Evolutionary conservation across 2,888 invertebrate species (phyloP).

Genomic region (Halictus quadricinctus): DNA sequence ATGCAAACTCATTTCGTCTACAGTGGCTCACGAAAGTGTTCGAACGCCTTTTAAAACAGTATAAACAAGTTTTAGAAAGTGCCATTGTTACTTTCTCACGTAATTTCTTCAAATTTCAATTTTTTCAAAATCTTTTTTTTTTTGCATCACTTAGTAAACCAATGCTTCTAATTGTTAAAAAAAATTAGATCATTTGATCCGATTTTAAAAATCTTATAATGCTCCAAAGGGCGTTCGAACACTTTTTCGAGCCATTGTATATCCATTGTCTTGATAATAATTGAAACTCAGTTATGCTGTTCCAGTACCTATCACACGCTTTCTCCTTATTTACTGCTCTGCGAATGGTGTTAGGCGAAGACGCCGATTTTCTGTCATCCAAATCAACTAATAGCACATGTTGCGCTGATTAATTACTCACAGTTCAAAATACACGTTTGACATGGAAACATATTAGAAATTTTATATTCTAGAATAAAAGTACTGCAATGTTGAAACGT

Average conservation of each 20-base stretch:
- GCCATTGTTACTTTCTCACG: too few species aligned
- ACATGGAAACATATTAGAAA: not conserved
- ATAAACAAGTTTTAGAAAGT: too few species aligned
- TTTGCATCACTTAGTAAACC: too few species aligned
- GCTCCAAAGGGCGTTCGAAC: too few species aligned
- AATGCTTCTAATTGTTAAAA: not conserved
- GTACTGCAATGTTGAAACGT: not conserved
- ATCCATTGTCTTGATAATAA: not conserved
- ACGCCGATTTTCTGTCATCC: not conserved
- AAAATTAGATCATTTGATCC: too few species aligned
- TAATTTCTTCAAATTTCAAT: too few species aligned
- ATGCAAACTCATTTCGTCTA: not conserved
- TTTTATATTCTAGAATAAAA: not conserved
- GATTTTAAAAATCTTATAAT: too few species aligned
- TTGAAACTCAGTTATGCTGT: not conserved
- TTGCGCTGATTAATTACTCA: not conserved
- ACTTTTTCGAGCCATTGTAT: not conserved
- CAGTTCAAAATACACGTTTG: not conserved
- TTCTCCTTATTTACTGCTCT: slow-evolving; percentile 62
- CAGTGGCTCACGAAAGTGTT: not conserved
- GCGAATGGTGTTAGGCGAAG: slow-evolving; percentile 10
- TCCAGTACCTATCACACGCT: slow-evolving; percentile 58
- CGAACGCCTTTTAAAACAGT: not conserved
- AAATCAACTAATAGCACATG: slow-evolving; percentile 2
- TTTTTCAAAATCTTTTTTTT: too few species aligned